A percentile compares a stretch with the other conserved stretches of the same genome.
phyloP scores from a whole-genome alignment of 2,797 vertebrate species.

The Rhincodon typus region DNA sequence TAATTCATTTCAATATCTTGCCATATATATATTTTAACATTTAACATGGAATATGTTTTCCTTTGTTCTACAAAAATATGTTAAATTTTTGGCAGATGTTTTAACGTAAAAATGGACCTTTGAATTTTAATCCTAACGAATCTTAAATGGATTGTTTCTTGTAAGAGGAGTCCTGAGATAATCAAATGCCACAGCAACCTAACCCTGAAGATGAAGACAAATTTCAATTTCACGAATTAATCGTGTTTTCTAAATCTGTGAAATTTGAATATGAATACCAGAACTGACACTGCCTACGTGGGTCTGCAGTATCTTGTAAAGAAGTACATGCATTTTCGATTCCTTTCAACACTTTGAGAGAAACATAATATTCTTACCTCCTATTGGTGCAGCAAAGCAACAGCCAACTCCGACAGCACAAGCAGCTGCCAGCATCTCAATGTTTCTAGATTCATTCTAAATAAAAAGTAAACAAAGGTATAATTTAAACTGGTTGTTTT shows the following conservation, averaged over 20 bases:
- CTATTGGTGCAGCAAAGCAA: slow-evolving; percentile 92
- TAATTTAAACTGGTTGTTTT: not conserved
- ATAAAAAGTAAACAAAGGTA: not conserved
- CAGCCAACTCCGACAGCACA: slow-evolving; percentile 94
- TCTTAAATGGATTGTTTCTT: not conserved
- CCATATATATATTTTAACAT: not conserved
- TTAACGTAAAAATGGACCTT: not conserved
- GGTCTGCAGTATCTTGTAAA: not conserved
- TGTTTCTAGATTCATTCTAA: slow-evolving; percentile 93
- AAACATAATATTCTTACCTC: slow-evolving; percentile 64
- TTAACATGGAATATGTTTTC: not conserved
- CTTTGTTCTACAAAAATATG: not conserved
- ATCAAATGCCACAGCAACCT: not conserved
- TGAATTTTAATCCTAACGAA: not conserved
- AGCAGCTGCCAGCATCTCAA: slow-evolving; percentile 91
- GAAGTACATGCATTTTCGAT: not conserved
- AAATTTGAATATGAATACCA: not conserved
- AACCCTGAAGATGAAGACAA: not conserved
- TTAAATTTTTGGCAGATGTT: not conserved
- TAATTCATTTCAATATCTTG: not conserved
- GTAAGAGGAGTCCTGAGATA: not conserved
- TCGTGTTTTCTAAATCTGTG: not conserved
- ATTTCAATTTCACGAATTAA: not conserved
- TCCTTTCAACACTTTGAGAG: not conserved
- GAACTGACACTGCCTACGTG: not conserved